Evolutionary conservation across 1,140 invertebrate genomes (phyloP).

Genomic region (Rhopalosiphum maidis): DNA sequence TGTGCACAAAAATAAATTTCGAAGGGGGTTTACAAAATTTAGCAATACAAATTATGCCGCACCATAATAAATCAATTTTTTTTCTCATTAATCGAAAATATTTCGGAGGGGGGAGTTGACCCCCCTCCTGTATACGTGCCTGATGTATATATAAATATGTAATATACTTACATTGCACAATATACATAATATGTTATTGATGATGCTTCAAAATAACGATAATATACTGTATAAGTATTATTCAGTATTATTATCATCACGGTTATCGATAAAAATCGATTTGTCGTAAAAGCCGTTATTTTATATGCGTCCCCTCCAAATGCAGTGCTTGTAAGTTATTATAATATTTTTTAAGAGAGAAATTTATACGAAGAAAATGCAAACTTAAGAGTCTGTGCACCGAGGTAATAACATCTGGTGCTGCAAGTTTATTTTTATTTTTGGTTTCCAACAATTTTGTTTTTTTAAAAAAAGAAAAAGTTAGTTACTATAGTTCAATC

Average conservation of each 20-base stretch:
- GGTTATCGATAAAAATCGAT: conserved; percentile 23
- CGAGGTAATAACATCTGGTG: background rate
- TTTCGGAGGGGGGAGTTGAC: too few relatives aligned
- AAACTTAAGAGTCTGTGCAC: background rate
- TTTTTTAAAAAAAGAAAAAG: background rate
- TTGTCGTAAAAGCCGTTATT: conserved; percentile 10
- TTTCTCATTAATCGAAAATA: too few relatives aligned
- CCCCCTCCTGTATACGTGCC: too few relatives aligned
- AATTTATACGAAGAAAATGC: background rate
- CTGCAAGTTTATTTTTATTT: background rate
- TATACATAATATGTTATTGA: background rate
- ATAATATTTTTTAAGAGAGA: background rate
- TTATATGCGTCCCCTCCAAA: background rate
- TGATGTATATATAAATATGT: background rate
- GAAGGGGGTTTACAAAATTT: too few relatives aligned
- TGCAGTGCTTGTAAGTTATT: background rate
- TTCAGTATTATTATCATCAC: background rate
- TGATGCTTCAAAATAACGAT: background rate
- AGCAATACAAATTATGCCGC: too few relatives aligned
- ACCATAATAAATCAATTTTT: too few relatives aligned
- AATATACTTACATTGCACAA: background rate
- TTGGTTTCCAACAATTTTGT: background rate
- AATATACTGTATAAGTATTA: background rate
- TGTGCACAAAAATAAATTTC: too few relatives aligned
- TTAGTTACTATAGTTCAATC: too few relatives aligned